phyloP scores from a whole-genome alignment of 2,888 invertebrate species.

The Gastrophysa polygoni region DNA sequence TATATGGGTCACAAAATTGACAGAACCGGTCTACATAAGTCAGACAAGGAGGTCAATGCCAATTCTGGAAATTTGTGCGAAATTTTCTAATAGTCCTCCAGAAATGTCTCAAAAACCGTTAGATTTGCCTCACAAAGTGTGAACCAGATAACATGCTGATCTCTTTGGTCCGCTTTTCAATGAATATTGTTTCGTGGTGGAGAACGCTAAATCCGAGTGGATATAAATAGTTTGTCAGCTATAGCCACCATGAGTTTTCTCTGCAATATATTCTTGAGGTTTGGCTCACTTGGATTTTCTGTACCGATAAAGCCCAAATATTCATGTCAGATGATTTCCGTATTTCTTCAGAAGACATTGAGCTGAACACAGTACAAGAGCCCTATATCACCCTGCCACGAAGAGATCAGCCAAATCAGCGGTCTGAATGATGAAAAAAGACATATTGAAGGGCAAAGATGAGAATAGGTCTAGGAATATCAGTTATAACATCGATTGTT shows the following conservation, averaged over 20 bases:
- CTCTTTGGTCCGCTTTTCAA: no score
- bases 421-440: conserved; percentile 12
- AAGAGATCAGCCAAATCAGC: conserved; percentile 6
- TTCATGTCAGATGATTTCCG: conserved; percentile 12
- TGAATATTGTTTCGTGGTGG: not conserved
- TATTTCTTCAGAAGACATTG: conserved; percentile 1
- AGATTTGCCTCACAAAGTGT: conserved; percentile 9
- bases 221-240: not conserved
- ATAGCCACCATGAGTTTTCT: not conserved
- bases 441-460: conserved; percentile 3
- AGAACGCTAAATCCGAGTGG: conserved; percentile 1
- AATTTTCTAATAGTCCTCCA: conserved; percentile 14
- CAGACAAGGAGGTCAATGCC: not conserved
- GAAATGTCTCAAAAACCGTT: conserved; percentile 7
- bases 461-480: conserved; percentile 11
- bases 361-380: conserved; percentile 4
- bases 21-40: not conserved
- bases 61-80: conserved; percentile 12
- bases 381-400: conserved; percentile 5
- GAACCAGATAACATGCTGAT: conserved; percentile 15
- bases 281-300: not conserved
- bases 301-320: conserved; percentile 1
- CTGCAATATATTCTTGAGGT: not conserved
- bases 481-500: not conserved
- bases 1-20: conserved; percentile 2